phyloP scores from a whole-genome alignment of 30 jellyfish, hydroid and myxozoan genomes.

The Pseudorhiza aurosa region DNA sequence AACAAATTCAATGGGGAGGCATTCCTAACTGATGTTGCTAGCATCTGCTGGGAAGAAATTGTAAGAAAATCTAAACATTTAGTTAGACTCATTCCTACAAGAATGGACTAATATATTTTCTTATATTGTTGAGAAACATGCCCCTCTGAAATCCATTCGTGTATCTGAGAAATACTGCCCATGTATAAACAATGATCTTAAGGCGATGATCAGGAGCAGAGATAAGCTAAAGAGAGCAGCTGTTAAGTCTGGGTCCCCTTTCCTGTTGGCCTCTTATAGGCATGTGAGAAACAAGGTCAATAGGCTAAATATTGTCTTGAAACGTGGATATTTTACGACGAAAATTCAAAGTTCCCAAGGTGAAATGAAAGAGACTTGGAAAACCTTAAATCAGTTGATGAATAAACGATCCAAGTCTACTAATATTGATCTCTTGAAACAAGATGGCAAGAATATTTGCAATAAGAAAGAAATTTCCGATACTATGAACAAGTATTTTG shows the following conservation, averaged over 20 bases:
- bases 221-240: conserved; percentile 45
- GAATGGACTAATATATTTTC: not conserved
- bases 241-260: not conserved
- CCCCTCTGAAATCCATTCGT: conserved; percentile 23
- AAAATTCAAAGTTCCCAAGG: not conserved
- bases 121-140: conserved; percentile 13
- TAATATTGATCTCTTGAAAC: conserved; percentile 8
- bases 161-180: conserved; percentile 38
- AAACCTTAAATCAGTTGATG: not conserved
- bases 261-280: conserved; percentile 31
- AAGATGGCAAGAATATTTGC: not conserved
- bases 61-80: not conserved
- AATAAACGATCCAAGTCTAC: conserved; percentile 27
- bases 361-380: conserved; percentile 25
- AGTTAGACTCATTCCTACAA: not conserved
- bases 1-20: not conserved
- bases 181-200: not conserved
- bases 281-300: conserved; percentile 21
- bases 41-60: not conserved
- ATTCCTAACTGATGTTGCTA: not conserved
- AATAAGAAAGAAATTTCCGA: conserved; percentile 5
- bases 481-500: conserved; percentile 8
- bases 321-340: not conserved
- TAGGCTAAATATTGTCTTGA: not conserved
- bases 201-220: not conserved